phyloP scores from a whole-genome alignment of 2,113 vertebrate species.

The Aphyosemion australe region DNA sequence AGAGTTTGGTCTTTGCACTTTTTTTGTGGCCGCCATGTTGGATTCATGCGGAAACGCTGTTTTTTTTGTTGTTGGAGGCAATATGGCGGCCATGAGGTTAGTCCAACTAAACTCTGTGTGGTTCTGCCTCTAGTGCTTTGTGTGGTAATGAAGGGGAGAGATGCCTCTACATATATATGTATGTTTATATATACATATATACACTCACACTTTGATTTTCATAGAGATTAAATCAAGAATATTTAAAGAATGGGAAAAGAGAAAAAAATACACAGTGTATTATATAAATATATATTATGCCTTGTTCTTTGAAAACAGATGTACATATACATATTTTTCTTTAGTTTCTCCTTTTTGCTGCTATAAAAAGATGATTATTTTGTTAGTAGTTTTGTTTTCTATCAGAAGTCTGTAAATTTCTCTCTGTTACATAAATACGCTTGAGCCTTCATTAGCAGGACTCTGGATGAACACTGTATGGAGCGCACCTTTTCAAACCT shows the following conservation, averaged over 20 bases:
- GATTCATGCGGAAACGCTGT: conserved; percentile 31
- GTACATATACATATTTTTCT: conserved; percentile 74
- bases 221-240: conserved; percentile 64
- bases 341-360: conserved; percentile 78
- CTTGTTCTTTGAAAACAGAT: conserved; percentile 67
- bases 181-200: background rate
- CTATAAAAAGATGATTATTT: conserved; percentile 82
- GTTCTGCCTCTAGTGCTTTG: conserved; percentile 46
- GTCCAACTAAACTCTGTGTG: conserved; percentile 39
- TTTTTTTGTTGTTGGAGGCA: conserved; percentile 20
- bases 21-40: conserved; percentile 48
- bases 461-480: conserved; percentile 79
- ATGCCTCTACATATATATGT: conserved; percentile 46
- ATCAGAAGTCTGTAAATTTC: conserved; percentile 72
- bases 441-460: conserved; percentile 77
- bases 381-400: conserved; percentile 79
- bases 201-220: conserved; percentile 41
- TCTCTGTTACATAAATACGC: conserved; percentile 77
- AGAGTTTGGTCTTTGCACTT: conserved; percentile 55
- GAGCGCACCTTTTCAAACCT: conserved; percentile 78
- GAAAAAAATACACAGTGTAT: conserved; percentile 64
- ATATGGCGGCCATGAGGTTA: conserved; percentile 1
- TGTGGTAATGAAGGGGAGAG: conserved; percentile 33
- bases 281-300: conserved; percentile 67
- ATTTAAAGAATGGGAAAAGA: conserved; percentile 72